Conservation (phyloP, 2,113 vertebrate genomes). For the human (Homo sapiens) region DNA sequence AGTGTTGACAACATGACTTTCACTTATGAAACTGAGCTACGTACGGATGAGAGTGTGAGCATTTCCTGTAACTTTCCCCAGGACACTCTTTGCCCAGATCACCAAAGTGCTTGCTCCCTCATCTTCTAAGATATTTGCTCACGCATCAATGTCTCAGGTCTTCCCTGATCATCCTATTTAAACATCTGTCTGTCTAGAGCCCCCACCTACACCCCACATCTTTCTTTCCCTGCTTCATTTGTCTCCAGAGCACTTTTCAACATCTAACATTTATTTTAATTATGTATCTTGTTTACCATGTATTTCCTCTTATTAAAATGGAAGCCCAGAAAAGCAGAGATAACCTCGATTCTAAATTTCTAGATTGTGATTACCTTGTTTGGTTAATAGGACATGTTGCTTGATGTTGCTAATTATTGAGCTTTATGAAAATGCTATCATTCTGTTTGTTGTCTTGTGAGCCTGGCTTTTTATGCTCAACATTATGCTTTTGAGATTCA, state of each 20-base stretch:
- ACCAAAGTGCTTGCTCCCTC: background rate
- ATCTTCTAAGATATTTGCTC: background rate
- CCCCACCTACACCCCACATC: background rate
- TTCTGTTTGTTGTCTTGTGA: background rate
- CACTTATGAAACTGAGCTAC: background rate
- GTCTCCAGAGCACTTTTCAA: background rate
- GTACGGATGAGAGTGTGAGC: accelerated
- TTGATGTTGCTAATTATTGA: background rate
- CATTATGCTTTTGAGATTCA: background rate
- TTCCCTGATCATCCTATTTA: background rate
- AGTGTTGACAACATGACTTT: background rate
- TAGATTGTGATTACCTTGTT: background rate
- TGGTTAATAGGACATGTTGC: background rate
- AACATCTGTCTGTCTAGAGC: background rate
- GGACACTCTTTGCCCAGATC: background rate
- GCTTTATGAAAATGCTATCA: background rate
- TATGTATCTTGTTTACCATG: background rate
- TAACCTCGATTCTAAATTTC: background rate
- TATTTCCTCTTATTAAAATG: background rate
- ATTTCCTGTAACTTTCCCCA: background rate
- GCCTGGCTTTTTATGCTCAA: background rate
- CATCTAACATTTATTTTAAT: background rate
- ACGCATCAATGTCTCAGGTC: background rate
- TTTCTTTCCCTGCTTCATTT: background rate
- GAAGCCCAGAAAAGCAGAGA: background rate